Evolutionary conservation across 2,113 vertebrate genomes (phyloP).

Genomic region (Podiceps cristatus): DNA sequence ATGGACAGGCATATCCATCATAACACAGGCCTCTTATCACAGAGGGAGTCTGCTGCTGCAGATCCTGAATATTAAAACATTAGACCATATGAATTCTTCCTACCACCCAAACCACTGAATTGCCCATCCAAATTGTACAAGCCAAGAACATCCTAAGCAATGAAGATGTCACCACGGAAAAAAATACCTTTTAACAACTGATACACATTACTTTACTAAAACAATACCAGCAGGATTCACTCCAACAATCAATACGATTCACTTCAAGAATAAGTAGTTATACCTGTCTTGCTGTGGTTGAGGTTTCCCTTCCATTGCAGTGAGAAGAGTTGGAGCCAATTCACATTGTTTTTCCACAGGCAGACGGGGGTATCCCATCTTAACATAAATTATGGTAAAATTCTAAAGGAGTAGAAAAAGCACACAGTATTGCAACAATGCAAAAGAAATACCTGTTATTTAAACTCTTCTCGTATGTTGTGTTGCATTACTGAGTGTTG

Average conservation of each 20-base stretch:
- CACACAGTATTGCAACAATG: not conserved
- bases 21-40: not conserved
- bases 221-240: not conserved
- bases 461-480: not conserved
- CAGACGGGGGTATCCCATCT: conserved; percentile 96
- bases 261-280: not conserved
- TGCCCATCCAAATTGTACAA: not conserved
- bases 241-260: not conserved
- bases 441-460: not conserved
- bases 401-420: conserved; percentile 81
- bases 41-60: not conserved
- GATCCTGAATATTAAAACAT: not conserved
- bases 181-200: not conserved
- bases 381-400: conserved; percentile 99
- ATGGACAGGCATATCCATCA: not conserved
- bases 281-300: conserved; percentile 98
- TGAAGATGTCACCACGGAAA: not conserved
- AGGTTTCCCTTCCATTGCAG: conserved; percentile 97
- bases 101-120: not conserved
- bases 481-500: not conserved
- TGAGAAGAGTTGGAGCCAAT: conserved; percentile 95
- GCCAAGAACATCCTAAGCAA: not conserved
- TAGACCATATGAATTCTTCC: not conserved
- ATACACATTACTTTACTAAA: not conserved
- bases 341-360: conserved; percentile 96